phyloP scores from a whole-genome alignment of 1,140 invertebrate species.

The Neelides sp. region DNA sequence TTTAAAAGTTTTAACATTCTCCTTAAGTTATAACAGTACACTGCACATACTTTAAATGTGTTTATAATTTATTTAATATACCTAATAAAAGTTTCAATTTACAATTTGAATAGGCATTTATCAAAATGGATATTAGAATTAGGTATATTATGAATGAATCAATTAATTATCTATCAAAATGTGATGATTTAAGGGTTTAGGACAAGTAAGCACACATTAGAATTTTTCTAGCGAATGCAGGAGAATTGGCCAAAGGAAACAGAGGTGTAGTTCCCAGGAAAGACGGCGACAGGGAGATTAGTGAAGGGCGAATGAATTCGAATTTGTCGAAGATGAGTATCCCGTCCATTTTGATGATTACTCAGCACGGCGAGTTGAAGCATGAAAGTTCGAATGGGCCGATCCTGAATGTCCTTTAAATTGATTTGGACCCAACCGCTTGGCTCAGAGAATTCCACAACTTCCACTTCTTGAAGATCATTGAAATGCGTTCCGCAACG shows the following conservation, averaged over 20 bases:
- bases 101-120: no score
- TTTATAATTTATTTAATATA: no score
- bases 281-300: conserved; percentile 53
- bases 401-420: conserved; percentile 74
- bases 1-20: no score
- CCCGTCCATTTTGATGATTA: conserved; percentile 96
- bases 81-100: no score
- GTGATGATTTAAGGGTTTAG: no score
- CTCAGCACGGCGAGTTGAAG: conserved; percentile 92
- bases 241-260: conserved; percentile 23
- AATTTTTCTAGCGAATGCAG: conserved; percentile 27
- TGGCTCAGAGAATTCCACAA: conserved; percentile 85
- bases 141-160: no score
- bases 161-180: no score
- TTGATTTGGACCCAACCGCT: conserved; percentile 90
- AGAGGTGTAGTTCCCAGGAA: conserved; percentile 28
- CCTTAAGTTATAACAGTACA: no score
- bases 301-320: conserved; percentile 88
- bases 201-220: no score
- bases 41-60: no score
- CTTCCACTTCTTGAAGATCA: conserved; percentile 93
- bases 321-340: conserved; percentile 95
- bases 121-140: no score
- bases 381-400: conserved; percentile 86
- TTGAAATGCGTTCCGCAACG: conserved; percentile 92